Percentiles rank a stretch among this genome's conserved stretches.
Evolutionary conservation across 2,888 invertebrate species (phyloP).

Genomic region (Lasioglossum malachurum): DNA sequence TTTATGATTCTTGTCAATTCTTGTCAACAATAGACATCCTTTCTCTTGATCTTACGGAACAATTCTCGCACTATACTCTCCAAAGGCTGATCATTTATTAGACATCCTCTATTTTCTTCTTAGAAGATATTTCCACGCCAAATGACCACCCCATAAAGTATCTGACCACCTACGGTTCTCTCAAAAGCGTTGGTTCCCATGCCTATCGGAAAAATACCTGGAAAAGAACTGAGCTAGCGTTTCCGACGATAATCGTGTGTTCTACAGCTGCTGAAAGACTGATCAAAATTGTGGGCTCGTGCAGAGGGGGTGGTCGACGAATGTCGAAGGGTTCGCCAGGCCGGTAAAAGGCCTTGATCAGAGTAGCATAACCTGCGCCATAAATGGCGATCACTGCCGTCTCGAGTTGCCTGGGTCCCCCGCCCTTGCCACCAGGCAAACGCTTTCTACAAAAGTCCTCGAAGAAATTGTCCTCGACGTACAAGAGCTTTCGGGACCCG

Average conservation of each 20-base stretch:
- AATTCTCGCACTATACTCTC: not conserved
- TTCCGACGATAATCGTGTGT: not conserved
- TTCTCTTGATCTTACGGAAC: not conserved
- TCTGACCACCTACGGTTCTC: not conserved
- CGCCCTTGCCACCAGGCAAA: slow-evolving; percentile 87
- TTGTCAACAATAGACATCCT: not conserved
- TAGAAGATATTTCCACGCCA: not conserved
- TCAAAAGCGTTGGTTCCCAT: not conserved
- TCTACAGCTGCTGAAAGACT: not conserved
- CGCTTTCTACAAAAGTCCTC: slow-evolving; percentile 79
- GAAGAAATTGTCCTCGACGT: slow-evolving; percentile 86
- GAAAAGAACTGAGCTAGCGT: not conserved
- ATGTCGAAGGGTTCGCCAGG: not conserved
- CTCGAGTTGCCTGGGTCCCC: slow-evolving; percentile 86
- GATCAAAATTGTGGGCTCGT: not conserved
- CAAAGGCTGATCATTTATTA: not conserved
- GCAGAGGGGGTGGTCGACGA: slow-evolving; percentile 1
- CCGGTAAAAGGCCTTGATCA: not conserved
- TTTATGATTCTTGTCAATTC: no score
- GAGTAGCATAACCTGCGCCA: slow-evolving; percentile 23
- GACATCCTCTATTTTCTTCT: no score
- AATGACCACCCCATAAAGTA: not conserved
- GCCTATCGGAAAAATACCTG: not conserved
- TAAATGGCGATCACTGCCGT: slow-evolving; percentile 86
- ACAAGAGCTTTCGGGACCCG: slow-evolving; percentile 87